Evolutionary conservation across 2,113 vertebrate genomes (phyloP), one percentile per base, ranked within the genome.

Genomic region (Tyto alba): DNA sequence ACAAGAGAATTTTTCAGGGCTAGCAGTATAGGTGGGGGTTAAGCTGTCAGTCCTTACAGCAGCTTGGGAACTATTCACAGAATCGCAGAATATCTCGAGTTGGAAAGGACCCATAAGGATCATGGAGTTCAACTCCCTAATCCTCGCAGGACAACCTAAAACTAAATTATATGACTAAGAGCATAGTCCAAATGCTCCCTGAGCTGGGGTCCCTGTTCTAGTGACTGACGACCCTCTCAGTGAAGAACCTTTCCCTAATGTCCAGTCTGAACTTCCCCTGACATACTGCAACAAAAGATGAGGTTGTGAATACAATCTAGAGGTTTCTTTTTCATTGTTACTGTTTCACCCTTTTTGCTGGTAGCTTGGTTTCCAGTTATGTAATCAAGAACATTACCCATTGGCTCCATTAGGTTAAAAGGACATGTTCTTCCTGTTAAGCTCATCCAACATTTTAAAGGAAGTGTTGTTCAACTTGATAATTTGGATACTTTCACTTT

Each of bases 141-240:
- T 56, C 77, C 36, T 52, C 26, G 22, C 14, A 75, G 26, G 26
- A n/a, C 16, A 10, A 29, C 15, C 53, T 52, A 30, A 52, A 72
- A 34, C 16, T n/a, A 20, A 52, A 53, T 16, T 16, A 52, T 11
- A 22, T 11, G 41, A 34, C 60, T 82, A 64, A 26, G 30, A 81
- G 26, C 43, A 29, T 22, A 3, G 1, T 12, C 19, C 47, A 82
- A 59, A 36, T 3, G 16, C 27, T 21, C 27, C n/a, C 7, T 48
- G 43, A 59, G 53, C 43, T 29, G 45, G 5, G 11, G 11, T 71
- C 10, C 15, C 60, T 66, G n/a, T 64, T 69, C 27, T 40, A 84
- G 0, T 0, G 13, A 32, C 45, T 25, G 32, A 32, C 3, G 13
- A 41, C 17, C 15, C 30, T 74, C 30, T 34, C 15, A 41, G 12